Evolutionary conservation across 1,140 invertebrate genomes (phyloP).

Genomic region (Catajapyx aquilonaris): DNA sequence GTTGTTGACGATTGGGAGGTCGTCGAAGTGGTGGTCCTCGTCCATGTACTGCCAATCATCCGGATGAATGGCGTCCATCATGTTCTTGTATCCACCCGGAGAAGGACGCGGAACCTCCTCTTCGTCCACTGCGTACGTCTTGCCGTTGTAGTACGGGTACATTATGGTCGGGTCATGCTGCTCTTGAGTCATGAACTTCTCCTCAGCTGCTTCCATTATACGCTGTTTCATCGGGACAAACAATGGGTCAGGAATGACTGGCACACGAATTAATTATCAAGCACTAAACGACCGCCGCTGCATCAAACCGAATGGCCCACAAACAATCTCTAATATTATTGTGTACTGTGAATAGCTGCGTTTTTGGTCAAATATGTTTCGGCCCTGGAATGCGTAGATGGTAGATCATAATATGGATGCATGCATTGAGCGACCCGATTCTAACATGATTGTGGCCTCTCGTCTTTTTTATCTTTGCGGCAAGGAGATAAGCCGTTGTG

Average conservation of each 20-base stretch:
- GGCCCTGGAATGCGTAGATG: neutral
- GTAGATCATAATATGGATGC: neutral
- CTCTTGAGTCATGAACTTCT: neutral
- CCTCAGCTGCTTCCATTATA: neutral
- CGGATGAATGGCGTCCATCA: neutral
- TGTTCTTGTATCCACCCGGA: neutral
- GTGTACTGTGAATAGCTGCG: neutral
- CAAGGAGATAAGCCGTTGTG: too few relatives aligned
- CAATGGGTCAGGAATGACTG: neutral
- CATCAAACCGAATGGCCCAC: neutral
- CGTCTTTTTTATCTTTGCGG: too few relatives aligned
- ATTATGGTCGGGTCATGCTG: too few relatives aligned
- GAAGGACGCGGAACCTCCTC: too few relatives aligned
- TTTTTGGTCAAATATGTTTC: neutral
- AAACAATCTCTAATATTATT: neutral
- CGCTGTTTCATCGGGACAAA: neutral
- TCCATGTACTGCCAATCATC: neutral
- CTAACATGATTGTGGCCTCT: too few relatives aligned
- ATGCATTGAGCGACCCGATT: too few relatives aligned
- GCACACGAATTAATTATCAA: neutral
- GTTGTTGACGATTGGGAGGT: conserved; percentile 61
- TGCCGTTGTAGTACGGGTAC: neutral
- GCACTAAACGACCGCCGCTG: neutral
- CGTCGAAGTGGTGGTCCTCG: conserved; percentile 50
- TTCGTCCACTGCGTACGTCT: neutral